Evolutionary conservation across 2,888 invertebrate genomes (phyloP).

Genomic region (Copidosoma aretas): DNA sequence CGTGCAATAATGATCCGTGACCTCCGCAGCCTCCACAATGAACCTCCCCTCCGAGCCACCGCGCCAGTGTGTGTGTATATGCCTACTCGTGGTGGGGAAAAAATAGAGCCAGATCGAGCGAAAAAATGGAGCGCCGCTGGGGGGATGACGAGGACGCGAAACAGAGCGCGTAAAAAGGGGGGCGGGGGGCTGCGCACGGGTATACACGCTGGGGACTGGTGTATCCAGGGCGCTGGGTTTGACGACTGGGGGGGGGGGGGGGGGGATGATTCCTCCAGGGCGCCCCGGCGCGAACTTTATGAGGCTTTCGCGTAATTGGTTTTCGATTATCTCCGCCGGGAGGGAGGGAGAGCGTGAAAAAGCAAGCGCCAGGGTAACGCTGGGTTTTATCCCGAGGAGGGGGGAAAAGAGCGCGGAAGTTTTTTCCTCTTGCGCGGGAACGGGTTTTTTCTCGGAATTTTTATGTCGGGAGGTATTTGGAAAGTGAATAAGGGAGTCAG

Average conservation of each 20-base stretch:
- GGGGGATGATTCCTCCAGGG: conserved; percentile 23
- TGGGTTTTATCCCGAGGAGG: no score
- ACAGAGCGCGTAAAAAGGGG: neutral
- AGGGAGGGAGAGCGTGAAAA: neutral
- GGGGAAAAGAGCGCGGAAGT: neutral
- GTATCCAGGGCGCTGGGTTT: neutral
- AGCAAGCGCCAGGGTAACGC: no score
- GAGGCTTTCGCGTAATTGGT: conserved; percentile 29
- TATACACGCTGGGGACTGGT: no score
- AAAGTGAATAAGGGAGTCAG: neutral
- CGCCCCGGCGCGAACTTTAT: conserved; percentile 16
- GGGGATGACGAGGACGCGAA: neutral
- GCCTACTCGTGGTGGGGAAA: neutral
- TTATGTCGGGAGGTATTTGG: neutral
- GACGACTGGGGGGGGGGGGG: neutral
- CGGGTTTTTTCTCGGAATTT: neutral
- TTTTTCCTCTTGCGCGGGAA: neutral
- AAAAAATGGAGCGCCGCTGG: neutral
- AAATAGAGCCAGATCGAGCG: neutral
- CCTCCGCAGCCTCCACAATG: conserved; percentile 10
- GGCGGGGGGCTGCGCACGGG: neutral
- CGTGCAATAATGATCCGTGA: conserved; percentile 29
- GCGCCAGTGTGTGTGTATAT: neutral
- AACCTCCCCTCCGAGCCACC: neutral
- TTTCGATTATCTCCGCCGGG: conserved; percentile 22